These are phyloP conservation scores for Muscina levida DNA, from an alignment of 2,888 invertebrate genomes.

Conservation along the genomic window DNA sequence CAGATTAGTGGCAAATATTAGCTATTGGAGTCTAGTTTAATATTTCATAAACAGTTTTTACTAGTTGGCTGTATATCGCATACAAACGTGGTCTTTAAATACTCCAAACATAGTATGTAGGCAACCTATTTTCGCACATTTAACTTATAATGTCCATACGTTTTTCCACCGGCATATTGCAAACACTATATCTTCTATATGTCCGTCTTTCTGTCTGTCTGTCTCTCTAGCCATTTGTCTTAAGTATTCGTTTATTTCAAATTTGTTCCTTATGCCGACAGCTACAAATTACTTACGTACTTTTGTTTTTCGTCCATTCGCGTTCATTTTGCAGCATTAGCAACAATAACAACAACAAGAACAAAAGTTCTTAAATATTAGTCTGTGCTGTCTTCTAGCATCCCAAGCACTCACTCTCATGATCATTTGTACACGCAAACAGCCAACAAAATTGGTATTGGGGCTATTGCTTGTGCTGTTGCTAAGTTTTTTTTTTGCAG, in stretches of 20 bases:
- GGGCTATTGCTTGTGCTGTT: neutral
- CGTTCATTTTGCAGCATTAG: too few relatives aligned
- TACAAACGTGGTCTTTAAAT: too few relatives aligned
- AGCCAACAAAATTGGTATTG: too few relatives aligned
- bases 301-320: constrained; percentile 13
- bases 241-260: constrained; percentile 23
- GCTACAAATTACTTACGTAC: constrained; percentile 43
- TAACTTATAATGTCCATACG: too few relatives aligned
- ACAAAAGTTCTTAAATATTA: constrained; percentile 35
- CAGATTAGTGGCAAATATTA: too few relatives aligned
- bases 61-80: too few relatives aligned
- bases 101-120: too few relatives aligned
- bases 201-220: neutral
- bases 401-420: neutral
- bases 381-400: neutral
- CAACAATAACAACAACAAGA: too few relatives aligned
- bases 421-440: constrained; percentile 33
- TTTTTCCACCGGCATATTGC: too few relatives aligned
- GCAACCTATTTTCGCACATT: too few relatives aligned
- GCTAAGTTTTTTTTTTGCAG: constrained; percentile 20
- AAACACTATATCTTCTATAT: neutral
- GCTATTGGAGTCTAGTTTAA: too few relatives aligned
- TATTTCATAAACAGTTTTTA: too few relatives aligned
- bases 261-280: constrained; percentile 48
- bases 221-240: constrained; percentile 23